Percentiles rank a stretch among this genome's conserved stretches.
These are phyloP conservation scores for Harpalus rufipes DNA, from an alignment of 2,888 invertebrate species.

Conservation along the genomic window DNA sequence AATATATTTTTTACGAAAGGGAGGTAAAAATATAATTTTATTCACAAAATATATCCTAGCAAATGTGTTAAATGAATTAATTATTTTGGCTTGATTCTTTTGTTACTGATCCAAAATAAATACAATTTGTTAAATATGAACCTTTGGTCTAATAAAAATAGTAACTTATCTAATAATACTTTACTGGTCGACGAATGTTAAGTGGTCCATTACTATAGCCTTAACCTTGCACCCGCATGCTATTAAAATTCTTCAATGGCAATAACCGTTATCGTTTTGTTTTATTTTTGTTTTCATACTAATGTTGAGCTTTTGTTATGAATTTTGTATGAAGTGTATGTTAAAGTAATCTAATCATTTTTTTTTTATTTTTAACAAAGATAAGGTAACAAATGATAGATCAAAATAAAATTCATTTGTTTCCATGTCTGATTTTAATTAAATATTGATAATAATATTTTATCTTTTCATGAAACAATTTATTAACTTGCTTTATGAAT, in stretches of 20 bases:
- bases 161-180: constrained; percentile 19
- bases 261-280: constrained; percentile 3
- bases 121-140: background rate
- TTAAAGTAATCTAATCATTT: background rate
- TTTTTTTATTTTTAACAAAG: constrained; percentile 23
- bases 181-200: background rate
- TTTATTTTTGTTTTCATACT: background rate
- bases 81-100: constrained; percentile 28
- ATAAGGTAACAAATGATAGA: constrained; percentile 24
- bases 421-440: constrained; percentile 11
- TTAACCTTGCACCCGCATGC: constrained; percentile 38
- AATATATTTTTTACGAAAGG: no score
- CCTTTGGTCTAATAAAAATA: constrained; percentile 35
- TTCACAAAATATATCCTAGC: background rate
- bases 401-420: background rate
- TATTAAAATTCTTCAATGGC: constrained; percentile 1
- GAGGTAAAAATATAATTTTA: no score
- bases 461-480: background rate
- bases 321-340: background rate
- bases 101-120: constrained; percentile 14
- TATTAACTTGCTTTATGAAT: background rate
- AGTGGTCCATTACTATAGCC: constrained; percentile 4
- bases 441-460: background rate
- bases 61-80: background rate
- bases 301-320: background rate